Conservation (phyloP, 2,888 invertebrate genomes). For the Drosophila recens region DNA sequence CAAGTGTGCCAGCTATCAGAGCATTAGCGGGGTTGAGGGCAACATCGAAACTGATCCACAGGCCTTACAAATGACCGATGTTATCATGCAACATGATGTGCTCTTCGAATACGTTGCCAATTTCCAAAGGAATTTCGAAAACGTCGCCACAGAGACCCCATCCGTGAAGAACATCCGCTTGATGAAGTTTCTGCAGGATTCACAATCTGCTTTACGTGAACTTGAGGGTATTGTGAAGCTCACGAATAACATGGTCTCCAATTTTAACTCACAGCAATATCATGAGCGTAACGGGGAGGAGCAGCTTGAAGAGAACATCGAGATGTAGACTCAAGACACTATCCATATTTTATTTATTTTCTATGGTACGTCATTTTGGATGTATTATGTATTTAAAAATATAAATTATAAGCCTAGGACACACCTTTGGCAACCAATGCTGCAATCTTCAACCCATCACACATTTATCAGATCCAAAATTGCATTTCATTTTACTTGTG, state of each 20-base stretch:
- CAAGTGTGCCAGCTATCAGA: not conserved
- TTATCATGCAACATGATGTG: constrained; percentile 95
- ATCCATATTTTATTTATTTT: constrained; percentile 41
- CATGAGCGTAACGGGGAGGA: not conserved
- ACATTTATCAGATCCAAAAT: constrained; percentile 13
- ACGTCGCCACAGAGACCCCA: constrained; percentile 88
- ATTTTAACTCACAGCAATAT: constrained; percentile 90
- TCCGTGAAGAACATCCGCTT: constrained; percentile 87
- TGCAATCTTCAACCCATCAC: not conserved
- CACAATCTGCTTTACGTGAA: constrained; percentile 93
- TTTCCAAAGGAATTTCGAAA: constrained; percentile 89
- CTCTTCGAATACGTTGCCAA: constrained; percentile 89
- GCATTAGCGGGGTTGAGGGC: constrained; percentile 52
- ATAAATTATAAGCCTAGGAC: constrained; percentile 16
- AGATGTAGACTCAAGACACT: constrained; percentile 13
- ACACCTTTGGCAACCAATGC: constrained; percentile 13
- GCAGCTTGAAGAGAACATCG: not conserved
- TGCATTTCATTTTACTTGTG: constrained; percentile 20
- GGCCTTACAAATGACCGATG: constrained; percentile 86
- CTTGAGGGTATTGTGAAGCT: constrained; percentile 89
- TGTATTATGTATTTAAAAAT: constrained; percentile 15
- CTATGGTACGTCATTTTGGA: constrained; percentile 18
- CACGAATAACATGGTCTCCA: constrained; percentile 91
- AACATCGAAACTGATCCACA: constrained; percentile 26
- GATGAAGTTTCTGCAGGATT: constrained; percentile 98